These are phyloP conservation scores for Palythoa grandiflora DNA, from an alignment of 92 coral and sea anemone genomes.

Conservation along the genomic window DNA sequence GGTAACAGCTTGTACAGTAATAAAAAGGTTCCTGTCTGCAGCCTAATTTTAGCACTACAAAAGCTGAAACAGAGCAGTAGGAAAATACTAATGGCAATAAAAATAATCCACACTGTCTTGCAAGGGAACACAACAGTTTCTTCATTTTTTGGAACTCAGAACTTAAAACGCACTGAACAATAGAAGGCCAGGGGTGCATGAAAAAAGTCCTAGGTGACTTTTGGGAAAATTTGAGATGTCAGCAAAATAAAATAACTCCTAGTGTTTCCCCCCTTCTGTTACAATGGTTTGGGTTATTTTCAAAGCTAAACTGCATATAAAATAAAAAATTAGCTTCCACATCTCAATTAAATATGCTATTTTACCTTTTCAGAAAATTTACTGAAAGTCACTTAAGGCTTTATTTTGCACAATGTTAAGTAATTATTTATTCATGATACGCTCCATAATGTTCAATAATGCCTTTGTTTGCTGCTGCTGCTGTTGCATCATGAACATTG, in stretches of 20 bases:
- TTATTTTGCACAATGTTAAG: slow-evolving; percentile 51
- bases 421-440: slow-evolving; percentile 51
- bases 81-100: slow-evolving; percentile 51
- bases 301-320: not conserved
- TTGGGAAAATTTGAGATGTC: slow-evolving; percentile 42
- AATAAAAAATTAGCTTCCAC: slow-evolving; percentile 47
- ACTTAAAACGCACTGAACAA: slow-evolving; percentile 47
- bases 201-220: slow-evolving; percentile 53
- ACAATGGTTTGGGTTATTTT: slow-evolving; percentile 13
- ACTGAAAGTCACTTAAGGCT: slow-evolving; percentile 51
- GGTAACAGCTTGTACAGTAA: slow-evolving; percentile 50
- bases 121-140: slow-evolving; percentile 31
- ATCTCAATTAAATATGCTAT: slow-evolving; percentile 53
- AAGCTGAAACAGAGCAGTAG: slow-evolving; percentile 45
- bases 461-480: slow-evolving; percentile 60
- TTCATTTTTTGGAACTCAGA: slow-evolving; percentile 21
- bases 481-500: slow-evolving; percentile 56
- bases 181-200: slow-evolving; percentile 53
- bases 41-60: slow-evolving; percentile 44
- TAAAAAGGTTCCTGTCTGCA: slow-evolving; percentile 54
- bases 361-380: slow-evolving; percentile 52
- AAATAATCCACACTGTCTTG: slow-evolving; percentile 40
- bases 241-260: slow-evolving; percentile 23
- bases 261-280: slow-evolving; percentile 12
- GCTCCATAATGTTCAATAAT: slow-evolving; percentile 52